These are phyloP conservation scores for Eustalomyia histrio DNA, from an alignment of 2,888 invertebrate genomes.

Conservation along the genomic window DNA sequence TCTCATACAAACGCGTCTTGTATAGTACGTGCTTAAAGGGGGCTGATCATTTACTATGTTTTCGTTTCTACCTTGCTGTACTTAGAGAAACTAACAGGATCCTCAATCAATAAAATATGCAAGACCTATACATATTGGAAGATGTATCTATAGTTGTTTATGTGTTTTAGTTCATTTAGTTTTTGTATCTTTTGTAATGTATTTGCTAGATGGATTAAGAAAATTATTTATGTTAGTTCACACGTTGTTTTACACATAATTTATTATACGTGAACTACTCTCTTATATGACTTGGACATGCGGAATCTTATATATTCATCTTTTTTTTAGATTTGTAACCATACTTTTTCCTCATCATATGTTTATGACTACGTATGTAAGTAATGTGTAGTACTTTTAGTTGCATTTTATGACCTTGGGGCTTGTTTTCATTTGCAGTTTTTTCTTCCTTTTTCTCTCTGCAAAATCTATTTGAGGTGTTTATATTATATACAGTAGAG, in stretches of 20 bases:
- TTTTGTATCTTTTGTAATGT: slow-evolving; percentile 16
- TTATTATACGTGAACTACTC: slow-evolving; percentile 71
- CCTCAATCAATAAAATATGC: slow-evolving; percentile 33
- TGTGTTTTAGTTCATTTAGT: not conserved
- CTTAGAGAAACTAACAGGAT: slow-evolving; percentile 34
- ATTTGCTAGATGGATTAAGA: slow-evolving; percentile 69
- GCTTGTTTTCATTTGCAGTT: slow-evolving; percentile 71
- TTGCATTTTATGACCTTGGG: slow-evolving; percentile 73
- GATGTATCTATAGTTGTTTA: not conserved
- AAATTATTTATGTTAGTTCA: slow-evolving; percentile 78
- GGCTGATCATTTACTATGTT: slow-evolving; percentile 26
- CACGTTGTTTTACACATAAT: slow-evolving; percentile 78
- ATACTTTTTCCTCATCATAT: slow-evolving; percentile 1
- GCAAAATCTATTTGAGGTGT: slow-evolving; percentile 48
- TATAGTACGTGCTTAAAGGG: slow-evolving; percentile 1
- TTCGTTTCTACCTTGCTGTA: not conserved
- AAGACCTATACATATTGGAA: too few species aligned
- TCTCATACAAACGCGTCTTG: not conserved
- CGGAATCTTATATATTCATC: not conserved
- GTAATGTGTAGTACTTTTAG: slow-evolving; percentile 15
- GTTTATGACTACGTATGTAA: not conserved
- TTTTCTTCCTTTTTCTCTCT: slow-evolving; percentile 38
- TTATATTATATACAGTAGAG: slow-evolving; percentile 1
- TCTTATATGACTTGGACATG: not conserved
- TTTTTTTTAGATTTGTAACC: not conserved